phyloP scores from a whole-genome alignment of 2,888 invertebrate genomes.

The Arge pagana region DNA sequence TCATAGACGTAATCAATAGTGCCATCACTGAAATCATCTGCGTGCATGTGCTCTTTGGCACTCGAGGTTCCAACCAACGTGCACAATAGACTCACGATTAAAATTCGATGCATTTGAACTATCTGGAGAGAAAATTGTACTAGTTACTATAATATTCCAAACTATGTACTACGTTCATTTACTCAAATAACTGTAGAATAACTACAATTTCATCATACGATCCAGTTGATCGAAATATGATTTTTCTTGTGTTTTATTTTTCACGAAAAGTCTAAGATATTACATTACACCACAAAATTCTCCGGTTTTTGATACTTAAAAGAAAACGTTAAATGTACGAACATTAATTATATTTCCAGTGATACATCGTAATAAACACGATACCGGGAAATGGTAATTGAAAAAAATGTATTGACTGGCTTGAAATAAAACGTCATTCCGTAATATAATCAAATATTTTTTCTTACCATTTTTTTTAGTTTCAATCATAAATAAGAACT shows the following conservation, averaged over 20 bases:
- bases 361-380: not conserved
- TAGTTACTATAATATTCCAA: not conserved
- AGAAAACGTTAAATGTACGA: too few relatives aligned
- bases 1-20: slow-evolving; percentile 60
- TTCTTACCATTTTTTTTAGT: slow-evolving; percentile 27
- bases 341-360: not conserved
- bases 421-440: not conserved
- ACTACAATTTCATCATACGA: too few relatives aligned
- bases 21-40: slow-evolving; percentile 30
- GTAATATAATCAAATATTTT: not conserved
- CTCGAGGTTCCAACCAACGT: slow-evolving; percentile 29
- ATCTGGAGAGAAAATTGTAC: slow-evolving; percentile 29
- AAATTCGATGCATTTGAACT: slow-evolving; percentile 45
- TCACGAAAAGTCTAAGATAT: too few relatives aligned
- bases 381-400: not conserved
- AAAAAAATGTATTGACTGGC: slow-evolving; percentile 1
- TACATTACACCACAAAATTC: too few relatives aligned
- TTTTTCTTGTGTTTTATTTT: too few relatives aligned
- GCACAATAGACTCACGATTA: slow-evolving; percentile 34
- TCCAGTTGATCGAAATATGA: too few relatives aligned
- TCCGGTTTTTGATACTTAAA: too few relatives aligned
- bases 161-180: too few relatives aligned
- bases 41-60: slow-evolving; percentile 37
- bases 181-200: too few relatives aligned
- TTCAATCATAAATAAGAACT: slow-evolving; percentile 8